Conservation (phyloP, 2,797 vertebrate species). For the Xyrichtys novacula region DNA sequence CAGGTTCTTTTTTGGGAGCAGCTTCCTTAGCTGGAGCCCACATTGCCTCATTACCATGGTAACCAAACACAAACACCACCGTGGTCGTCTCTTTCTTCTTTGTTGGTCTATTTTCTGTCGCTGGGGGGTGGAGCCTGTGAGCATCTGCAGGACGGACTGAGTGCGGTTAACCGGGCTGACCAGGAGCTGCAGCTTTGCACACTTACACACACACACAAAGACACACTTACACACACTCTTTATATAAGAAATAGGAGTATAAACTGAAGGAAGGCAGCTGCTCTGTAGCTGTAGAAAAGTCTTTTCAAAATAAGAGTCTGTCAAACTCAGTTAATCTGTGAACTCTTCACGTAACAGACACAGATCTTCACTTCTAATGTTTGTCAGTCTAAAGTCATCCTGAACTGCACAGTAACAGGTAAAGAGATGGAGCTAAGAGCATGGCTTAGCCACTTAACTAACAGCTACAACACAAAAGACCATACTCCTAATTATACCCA, state of each 20-base stretch:
- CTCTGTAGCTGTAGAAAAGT: slow-evolving; percentile 1
- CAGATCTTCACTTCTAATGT: no score
- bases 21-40: slow-evolving; percentile 26
- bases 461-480: no score
- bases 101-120: slow-evolving; percentile 45
- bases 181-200: slow-evolving; percentile 12
- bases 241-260: slow-evolving; percentile 40
- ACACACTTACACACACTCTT: slow-evolving; percentile 7
- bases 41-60: slow-evolving; percentile 36
- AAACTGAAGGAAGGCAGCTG: slow-evolving; percentile 50
- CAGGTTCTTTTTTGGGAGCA: slow-evolving; percentile 35
- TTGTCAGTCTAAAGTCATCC: no score
- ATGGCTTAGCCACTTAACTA: no score
- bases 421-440: no score
- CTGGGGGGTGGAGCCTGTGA: slow-evolving; percentile 45
- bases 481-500: no score
- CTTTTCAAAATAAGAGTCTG: not conserved
- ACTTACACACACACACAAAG: not conserved
- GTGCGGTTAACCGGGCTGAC: slow-evolving; percentile 13
- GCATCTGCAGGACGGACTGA: slow-evolving; percentile 11
- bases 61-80: slow-evolving; percentile 68
- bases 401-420: no score
- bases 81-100: slow-evolving; percentile 29
- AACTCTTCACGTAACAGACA: no score
- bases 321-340: not conserved